A percentile compares a stretch with the other conserved stretches of the same genome.
These are phyloP conservation scores for Ataeniobius toweri DNA, from an alignment of 2,797 vertebrate genomes.

Conservation along the genomic window DNA sequence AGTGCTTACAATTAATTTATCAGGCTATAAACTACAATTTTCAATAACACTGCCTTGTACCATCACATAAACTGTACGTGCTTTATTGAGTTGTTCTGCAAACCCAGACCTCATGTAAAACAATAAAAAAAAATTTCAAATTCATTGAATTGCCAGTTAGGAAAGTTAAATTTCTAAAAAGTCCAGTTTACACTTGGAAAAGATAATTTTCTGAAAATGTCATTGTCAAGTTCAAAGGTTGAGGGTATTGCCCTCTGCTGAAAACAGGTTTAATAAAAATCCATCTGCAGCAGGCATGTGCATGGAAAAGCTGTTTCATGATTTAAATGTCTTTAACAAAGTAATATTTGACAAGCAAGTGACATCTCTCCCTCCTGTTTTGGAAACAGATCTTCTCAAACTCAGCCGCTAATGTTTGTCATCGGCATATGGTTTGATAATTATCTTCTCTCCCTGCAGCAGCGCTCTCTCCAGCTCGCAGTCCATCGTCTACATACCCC, in stretches of 20 bases:
- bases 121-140: neutral
- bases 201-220: neutral
- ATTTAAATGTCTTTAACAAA: constrained; percentile 16
- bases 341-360: neutral
- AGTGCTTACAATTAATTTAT: neutral
- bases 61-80: neutral
- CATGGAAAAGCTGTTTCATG: constrained; percentile 43
- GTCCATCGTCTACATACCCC: constrained; percentile 93
- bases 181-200: neutral
- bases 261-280: neutral
- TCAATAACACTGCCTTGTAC: neutral
- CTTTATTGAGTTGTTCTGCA: neutral
- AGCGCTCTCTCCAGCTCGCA: constrained; percentile 89
- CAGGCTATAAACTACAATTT: neutral
- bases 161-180: constrained; percentile 6
- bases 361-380: neutral
- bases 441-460: constrained; percentile 44
- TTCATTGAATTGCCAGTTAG: neutral
- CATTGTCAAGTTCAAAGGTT: constrained; percentile 31
- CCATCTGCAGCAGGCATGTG: constrained; percentile 56
- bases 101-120: neutral
- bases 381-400: neutral
- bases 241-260: constrained; percentile 15
- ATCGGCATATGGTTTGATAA: neutral
- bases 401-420: constrained; percentile 3